Evolutionary conservation across 2,113 vertebrate genomes (phyloP).

Genomic region (Gambusia holbrooki): DNA sequence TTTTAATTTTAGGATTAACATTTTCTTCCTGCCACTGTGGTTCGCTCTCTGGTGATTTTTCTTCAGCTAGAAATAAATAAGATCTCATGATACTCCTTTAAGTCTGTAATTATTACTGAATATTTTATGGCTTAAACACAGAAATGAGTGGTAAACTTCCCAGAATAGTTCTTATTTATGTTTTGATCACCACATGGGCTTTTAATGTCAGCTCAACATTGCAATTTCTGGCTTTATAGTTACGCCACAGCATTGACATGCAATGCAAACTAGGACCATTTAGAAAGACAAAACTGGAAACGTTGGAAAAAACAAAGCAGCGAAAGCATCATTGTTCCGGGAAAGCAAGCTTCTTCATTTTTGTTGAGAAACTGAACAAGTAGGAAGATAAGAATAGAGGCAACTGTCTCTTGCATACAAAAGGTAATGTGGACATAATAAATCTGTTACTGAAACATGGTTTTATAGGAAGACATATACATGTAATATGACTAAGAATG

Average conservation of each 20-base stretch:
- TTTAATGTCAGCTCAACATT: neutral
- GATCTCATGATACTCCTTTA: no score
- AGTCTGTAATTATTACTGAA: neutral
- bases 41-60: neutral
- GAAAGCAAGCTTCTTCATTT: neutral
- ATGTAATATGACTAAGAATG: neutral
- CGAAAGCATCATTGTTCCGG: neutral
- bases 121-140: neutral
- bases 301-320: neutral
- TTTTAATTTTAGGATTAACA: constrained; percentile 5
- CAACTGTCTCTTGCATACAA: neutral
- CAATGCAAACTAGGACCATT: no score
- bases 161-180: neutral
- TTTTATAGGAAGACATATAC: neutral
- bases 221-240: neutral
- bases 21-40: constrained; percentile 4
- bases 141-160: neutral
- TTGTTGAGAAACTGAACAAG: neutral
- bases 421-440: neutral
- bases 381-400: no score
- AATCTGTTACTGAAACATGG: neutral
- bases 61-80: neutral
- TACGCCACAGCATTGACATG: neutral
- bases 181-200: neutral
- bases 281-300: neutral